These are phyloP conservation scores for Lobophora halterata DNA, from an alignment of 2,888 invertebrate genomes.

Conservation along the genomic window DNA sequence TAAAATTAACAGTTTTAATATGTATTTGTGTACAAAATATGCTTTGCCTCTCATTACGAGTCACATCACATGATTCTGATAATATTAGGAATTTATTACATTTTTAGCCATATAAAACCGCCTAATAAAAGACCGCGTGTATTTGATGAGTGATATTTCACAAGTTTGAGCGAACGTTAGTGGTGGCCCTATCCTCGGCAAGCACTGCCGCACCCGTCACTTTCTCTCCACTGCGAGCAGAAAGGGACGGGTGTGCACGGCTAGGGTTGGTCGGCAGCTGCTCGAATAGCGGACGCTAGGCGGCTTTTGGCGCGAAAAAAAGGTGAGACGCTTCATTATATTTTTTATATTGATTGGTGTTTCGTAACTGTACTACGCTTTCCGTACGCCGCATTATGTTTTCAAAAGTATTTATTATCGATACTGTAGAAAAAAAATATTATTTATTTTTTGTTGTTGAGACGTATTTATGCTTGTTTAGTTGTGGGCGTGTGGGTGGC, in stretches of 20 bases:
- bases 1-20: too few species aligned
- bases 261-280: slow-evolving; percentile 7
- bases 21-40: slow-evolving; percentile 16
- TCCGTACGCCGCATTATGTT: slow-evolving; percentile 1
- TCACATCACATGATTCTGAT: slow-evolving; percentile 10
- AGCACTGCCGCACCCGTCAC: slow-evolving; percentile 7
- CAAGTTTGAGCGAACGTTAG: slow-evolving; percentile 1
- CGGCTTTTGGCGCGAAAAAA: slow-evolving; percentile 10
- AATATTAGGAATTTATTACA: too few species aligned
- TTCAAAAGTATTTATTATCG: too few species aligned
- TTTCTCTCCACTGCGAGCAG: slow-evolving; percentile 6
- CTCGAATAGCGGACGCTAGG: slow-evolving; percentile 12
- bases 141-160: too few species aligned
- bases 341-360: slow-evolving; percentile 7
- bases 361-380: slow-evolving; percentile 5
- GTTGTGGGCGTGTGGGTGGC: too few species aligned
- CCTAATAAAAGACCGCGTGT: too few species aligned
- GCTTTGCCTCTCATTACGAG: slow-evolving; percentile 53
- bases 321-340: slow-evolving; percentile 8
- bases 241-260: slow-evolving; percentile 15
- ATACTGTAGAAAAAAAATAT: too few species aligned
- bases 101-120: too few species aligned
- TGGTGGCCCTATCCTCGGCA: slow-evolving; percentile 3
- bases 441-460: not conserved
- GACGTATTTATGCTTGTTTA: slow-evolving; percentile 7